Conservation (phyloP, 2,113 vertebrate species). For the Percopsis transmontana region DNA sequence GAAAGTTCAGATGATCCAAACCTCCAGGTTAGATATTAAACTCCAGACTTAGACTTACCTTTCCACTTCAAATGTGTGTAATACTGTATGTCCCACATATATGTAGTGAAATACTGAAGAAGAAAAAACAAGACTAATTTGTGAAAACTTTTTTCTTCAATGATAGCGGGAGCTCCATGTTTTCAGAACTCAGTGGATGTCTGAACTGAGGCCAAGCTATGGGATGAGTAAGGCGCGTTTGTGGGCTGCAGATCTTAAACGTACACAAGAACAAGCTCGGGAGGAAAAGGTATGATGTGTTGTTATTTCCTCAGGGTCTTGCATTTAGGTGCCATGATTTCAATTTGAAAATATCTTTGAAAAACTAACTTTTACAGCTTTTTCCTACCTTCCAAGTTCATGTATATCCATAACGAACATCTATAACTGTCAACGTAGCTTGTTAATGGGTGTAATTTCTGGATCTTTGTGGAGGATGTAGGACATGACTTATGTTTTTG, state of each 20-base stretch:
- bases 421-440: too few species aligned
- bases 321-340: neutral
- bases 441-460: too few species aligned
- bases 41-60: too few species aligned
- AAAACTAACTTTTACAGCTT: too few species aligned
- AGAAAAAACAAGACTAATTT: slow-evolving; percentile 3
- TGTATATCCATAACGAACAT: neutral
- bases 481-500: neutral
- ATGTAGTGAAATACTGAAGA: too few species aligned
- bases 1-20: slow-evolving; percentile 85
- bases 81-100: neutral
- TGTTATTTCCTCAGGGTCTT: neutral
- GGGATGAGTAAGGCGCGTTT: slow-evolving; percentile 67
- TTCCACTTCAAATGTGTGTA: too few species aligned
- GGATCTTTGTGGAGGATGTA: neutral
- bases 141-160: neutral
- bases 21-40: slow-evolving; percentile 79
- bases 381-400: neutral
- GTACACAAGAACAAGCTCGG: slow-evolving; percentile 85
- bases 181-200: slow-evolving; percentile 97
- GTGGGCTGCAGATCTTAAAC: slow-evolving; percentile 80
- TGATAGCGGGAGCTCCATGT: slow-evolving; percentile 89
- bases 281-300: slow-evolving; percentile 86
- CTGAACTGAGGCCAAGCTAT: slow-evolving; percentile 87
- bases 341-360: too few species aligned